phyloP scores from a whole-genome alignment of 2,113 vertebrate genomes.

The Falcunculus frontatus region DNA sequence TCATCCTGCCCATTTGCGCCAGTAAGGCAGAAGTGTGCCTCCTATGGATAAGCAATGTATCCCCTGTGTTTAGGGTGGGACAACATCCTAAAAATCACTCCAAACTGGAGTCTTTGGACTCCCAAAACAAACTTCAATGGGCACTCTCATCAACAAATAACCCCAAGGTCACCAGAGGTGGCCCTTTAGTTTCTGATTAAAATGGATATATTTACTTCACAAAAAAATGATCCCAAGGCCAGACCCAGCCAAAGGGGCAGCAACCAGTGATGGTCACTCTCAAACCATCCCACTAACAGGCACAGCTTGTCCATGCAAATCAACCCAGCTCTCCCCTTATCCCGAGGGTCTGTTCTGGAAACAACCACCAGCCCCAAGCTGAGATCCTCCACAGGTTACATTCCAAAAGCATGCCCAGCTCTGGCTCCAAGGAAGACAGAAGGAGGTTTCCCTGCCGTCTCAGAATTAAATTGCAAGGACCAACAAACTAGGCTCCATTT shows the following conservation, averaged over 20 bases:
- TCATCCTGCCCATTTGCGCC: neutral
- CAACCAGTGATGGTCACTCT: neutral
- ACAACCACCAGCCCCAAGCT: neutral
- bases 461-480: neutral
- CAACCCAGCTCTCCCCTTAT: neutral
- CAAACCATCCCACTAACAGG: neutral
- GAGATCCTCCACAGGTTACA: neutral
- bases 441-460: neutral
- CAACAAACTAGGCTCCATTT: neutral
- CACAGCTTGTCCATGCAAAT: neutral
- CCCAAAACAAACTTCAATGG: neutral
- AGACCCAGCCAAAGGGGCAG: neutral
- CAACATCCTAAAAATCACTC: neutral
- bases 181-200: neutral
- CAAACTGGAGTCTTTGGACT: too few relatives aligned
- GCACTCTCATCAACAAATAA: neutral
- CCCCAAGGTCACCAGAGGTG: neutral
- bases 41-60: neutral
- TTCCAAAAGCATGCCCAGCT: neutral
- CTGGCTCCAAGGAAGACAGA: neutral
- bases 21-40: neutral
- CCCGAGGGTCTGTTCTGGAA: neutral
- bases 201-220: neutral
- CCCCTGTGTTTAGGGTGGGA: neutral
- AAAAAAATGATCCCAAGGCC: neutral